phyloP scores from a whole-genome alignment of 2,888 invertebrate species.

The Koerneria pararmatus region DNA sequence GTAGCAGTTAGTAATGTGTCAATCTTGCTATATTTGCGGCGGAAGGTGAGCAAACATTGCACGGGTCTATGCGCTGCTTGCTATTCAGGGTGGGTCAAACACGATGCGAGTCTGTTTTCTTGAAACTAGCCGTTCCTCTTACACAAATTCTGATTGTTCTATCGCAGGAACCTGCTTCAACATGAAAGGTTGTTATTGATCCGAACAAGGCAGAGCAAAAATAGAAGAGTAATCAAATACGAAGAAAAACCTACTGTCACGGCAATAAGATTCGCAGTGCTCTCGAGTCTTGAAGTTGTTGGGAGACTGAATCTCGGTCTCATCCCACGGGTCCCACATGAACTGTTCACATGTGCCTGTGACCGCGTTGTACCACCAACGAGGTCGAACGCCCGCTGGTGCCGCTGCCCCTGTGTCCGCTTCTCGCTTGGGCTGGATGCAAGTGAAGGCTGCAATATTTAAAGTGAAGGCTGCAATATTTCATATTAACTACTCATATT shows the following conservation, averaged over 20 bases:
- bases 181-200: too few species aligned
- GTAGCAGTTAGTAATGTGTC: too few species aligned
- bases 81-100: too few species aligned
- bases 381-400: conserved; percentile 54
- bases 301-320: conserved; percentile 56
- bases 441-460: conserved; percentile 49
- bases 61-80: too few species aligned
- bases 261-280: conserved; percentile 57
- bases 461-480: neutral
- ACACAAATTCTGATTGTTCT: too few species aligned
- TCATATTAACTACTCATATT: neutral
- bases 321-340: conserved; percentile 60
- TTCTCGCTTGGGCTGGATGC: conserved; percentile 58
- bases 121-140: too few species aligned
- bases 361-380: conserved; percentile 48
- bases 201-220: too few species aligned
- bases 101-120: too few species aligned
- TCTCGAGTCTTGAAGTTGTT: conserved; percentile 59
- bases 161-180: too few species aligned
- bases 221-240: too few species aligned
- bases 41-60: too few species aligned
- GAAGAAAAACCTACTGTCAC: conserved; percentile 57
- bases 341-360: conserved; percentile 58
- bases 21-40: too few species aligned
- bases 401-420: conserved; percentile 56